phyloP scores from a whole-genome alignment of 2,113 vertebrate species.

The Odocoileus virginianus region DNA sequence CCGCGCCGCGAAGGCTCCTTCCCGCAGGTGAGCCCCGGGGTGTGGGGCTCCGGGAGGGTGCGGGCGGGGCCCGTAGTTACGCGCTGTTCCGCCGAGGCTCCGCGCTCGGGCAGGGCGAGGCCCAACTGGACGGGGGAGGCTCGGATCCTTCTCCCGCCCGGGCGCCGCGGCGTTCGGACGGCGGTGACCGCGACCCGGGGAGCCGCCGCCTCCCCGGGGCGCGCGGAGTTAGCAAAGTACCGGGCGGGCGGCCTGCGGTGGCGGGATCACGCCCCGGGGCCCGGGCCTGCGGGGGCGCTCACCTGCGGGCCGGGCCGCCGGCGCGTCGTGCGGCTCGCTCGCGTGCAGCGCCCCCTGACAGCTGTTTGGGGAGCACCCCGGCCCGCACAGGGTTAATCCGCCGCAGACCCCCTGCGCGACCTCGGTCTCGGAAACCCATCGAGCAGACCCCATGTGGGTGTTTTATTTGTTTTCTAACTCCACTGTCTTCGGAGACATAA shows the following conservation, averaged over 20 bases:
- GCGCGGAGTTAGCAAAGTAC: constrained; percentile 50
- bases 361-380: neutral
- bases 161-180: neutral
- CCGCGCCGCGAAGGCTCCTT: constrained; percentile 79
- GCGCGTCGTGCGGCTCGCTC: neutral
- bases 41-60: neutral
- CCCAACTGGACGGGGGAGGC: neutral
- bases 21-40: constrained; percentile 77
- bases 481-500: neutral
- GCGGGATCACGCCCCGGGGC: neutral
- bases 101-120: neutral
- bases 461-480: neutral
- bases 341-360: neutral
- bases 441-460: neutral
- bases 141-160: too few relatives aligned
- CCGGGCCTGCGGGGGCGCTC: neutral
- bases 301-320: neutral
- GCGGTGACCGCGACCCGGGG: neutral
- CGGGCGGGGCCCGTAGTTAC: neutral
- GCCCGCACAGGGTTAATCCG: neutral
- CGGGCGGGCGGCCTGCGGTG: neutral
- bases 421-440: neutral
- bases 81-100: neutral
- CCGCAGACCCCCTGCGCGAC: neutral
- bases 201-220: neutral